phyloP scores from a whole-genome alignment of 1,140 invertebrate genomes.

The Agrilus planipennis region DNA sequence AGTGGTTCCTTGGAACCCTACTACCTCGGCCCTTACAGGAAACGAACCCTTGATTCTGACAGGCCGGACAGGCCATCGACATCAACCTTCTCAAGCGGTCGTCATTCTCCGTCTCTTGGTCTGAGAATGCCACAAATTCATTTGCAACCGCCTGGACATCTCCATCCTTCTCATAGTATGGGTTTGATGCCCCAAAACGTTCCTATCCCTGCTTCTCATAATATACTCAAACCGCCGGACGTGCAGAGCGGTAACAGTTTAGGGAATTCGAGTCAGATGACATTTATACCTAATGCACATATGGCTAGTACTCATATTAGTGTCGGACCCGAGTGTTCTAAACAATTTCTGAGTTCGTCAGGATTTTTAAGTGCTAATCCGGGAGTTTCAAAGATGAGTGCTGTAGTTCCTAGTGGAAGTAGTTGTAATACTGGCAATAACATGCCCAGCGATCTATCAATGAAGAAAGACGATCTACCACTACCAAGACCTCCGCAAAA shows the following conservation, averaged over 20 bases:
- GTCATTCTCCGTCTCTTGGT: slow-evolving; percentile 19
- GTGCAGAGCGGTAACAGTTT: background rate
- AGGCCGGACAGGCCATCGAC: slow-evolving; percentile 20
- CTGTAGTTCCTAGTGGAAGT: too few species aligned
- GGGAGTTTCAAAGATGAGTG: too few species aligned
- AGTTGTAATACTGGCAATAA: slow-evolving; percentile 13
- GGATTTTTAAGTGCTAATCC: too few species aligned
- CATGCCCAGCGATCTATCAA: slow-evolving; percentile 30
- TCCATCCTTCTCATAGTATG: too few species aligned
- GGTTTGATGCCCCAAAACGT: slow-evolving; percentile 14
- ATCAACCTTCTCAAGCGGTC: slow-evolving; percentile 5
- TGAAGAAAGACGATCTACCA: slow-evolving; percentile 26
- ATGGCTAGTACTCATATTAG: too few species aligned
- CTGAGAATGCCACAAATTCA: slow-evolving; percentile 16
- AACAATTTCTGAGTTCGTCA: too few species aligned
- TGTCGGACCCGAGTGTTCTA: too few species aligned
- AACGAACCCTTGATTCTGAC: slow-evolving; percentile 21
- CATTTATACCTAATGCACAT: too few species aligned
- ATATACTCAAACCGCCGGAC: slow-evolving; percentile 22
- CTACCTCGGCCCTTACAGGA: slow-evolving; percentile 26
- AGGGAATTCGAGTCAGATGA: slow-evolving; percentile 7
- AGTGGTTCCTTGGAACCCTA: slow-evolving; percentile 20
- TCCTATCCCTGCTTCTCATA: slow-evolving; percentile 8
- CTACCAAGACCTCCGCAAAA: slow-evolving; percentile 34
- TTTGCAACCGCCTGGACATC: slow-evolving; percentile 8